Base-by-base conservation (phyloP, 2,888 invertebrate species). In the Apamea sordens region DNA sequence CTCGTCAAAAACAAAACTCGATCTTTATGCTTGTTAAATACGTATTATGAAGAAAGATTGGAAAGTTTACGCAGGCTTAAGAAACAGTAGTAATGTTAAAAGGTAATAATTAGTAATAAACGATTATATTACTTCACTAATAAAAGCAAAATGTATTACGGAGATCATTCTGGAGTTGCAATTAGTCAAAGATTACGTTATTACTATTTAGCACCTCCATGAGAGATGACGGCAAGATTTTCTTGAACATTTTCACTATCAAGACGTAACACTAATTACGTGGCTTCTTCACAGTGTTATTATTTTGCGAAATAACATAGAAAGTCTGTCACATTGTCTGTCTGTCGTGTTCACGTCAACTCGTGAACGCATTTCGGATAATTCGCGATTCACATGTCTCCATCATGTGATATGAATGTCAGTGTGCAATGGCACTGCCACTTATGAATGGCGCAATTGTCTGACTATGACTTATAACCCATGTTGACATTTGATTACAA, bases 261-360 rank as follows among this genome's bases (percentile, higher is more conserved):
- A 78, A 76, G 76, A 84, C 73, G 79, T 88, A 86, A 87, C 75
- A 77, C 44, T 69, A 79, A 83, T 89, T 88, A 83, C 87, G 81
- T 80, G 69, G 56, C 18, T 67, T 80, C 59, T 41, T 76, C 74
- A 70, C 61, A 79, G 74, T 86, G 83, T 78, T 85, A 86, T 90
- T 88, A 88, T 86, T 85, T 73, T 84, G 77, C n/a, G 53, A 79
- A 84, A 84, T 86, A 80, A 77, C 80, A 73, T 89, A 85, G 89
- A 90, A 90, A 89, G 88, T 86, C 78, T 92, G 93, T 94, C 93
- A 91, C 88, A 94, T 94, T 94, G 94, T 94, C 89, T 88, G 84
- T 91, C 79, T 93, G 93, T 76, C 76, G 63, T 41, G 89, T 92
- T 93, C 92, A 86, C 92, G 88, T 93, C 88, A 86, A 79, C 85